These are phyloP conservation scores for Zosterops borbonicus DNA, from an alignment of 2,113 vertebrate species.

Conservation along the genomic window DNA sequence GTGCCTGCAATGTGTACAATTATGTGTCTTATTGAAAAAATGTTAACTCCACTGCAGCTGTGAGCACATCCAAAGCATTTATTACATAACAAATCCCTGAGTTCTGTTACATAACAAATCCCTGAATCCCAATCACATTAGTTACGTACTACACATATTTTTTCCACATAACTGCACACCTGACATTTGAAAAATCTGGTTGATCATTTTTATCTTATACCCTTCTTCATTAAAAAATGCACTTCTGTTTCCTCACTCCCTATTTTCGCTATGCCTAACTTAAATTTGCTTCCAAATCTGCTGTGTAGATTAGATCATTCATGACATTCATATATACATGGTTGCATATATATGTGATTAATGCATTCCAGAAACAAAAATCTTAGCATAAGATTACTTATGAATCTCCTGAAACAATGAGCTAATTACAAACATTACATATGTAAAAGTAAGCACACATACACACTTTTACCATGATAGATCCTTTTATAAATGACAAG, in stretches of 20 bases:
- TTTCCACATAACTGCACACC: constrained; percentile 31
- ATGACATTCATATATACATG: not conserved
- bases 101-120: constrained; percentile 40
- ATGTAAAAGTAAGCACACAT: not conserved
- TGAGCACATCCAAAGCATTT: not conserved
- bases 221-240: not conserved
- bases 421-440: not conserved
- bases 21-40: not conserved
- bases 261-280: not conserved
- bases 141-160: not conserved
- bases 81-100: not conserved
- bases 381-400: not conserved
- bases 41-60: not conserved
- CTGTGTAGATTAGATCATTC: not conserved
- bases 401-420: not conserved
- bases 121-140: constrained; percentile 34
- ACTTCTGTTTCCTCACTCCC: not conserved
- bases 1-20: not conserved
- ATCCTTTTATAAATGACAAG: not conserved
- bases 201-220: not conserved
- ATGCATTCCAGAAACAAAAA: not conserved
- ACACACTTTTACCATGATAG: not conserved
- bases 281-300: not conserved
- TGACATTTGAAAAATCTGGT: constrained; percentile 5
- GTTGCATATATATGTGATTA: fast-evolving